Evolutionary conservation across 2,888 invertebrate species (phyloP), one percentile per base, ranked within the genome.

Genomic region (Cloeon dipterum): DNA sequence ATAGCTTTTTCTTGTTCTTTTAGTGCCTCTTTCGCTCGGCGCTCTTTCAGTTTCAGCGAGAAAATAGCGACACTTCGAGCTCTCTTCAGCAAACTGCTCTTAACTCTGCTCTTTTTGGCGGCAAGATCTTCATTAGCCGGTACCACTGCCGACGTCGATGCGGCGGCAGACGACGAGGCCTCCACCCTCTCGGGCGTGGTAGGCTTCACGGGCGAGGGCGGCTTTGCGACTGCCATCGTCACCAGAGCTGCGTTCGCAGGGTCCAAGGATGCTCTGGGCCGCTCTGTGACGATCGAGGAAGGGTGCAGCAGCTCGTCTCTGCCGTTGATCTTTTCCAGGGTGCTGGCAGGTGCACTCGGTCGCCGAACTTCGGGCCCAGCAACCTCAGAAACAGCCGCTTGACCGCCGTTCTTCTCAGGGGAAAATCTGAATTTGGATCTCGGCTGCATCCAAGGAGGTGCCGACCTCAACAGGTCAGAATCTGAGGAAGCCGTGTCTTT

Each of bases 31-130:
- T 78, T 59, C 39, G 81, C 81, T 37, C 78, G 63, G n/a, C 75
- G 62, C 48, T 74, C 74, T 48, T 74, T 74, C 42, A 83, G 57
- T 39, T 82, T 82, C 35, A 83, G 57, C 4, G 82, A 82, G 57
- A 83, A 83, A 50, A 83, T 79, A 4, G 82, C 82, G 32, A 83
- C 82, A 0, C 81, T 81, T 11, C 82, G 65, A 5, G 83, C 82
- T 36, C 82, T 68, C 54, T 83, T 83, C 57, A 83, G 78, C 19
- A 83, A 54, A 45, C 72, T 71, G 35, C 82, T 81, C 49, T 74
- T 74, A 14, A 74, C 67, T 25, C 61, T 52, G 11, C 70, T 63
- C 25, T 70, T 71, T 49, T 73, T 73, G 40, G 72, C 35, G 26
- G 38, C 48, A 2, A 54, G 49, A 21, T 51, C 49, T 26, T 52